These are phyloP conservation scores for Strix aluco DNA, from an alignment of 2,113 vertebrate species.

Conservation along the genomic window DNA sequence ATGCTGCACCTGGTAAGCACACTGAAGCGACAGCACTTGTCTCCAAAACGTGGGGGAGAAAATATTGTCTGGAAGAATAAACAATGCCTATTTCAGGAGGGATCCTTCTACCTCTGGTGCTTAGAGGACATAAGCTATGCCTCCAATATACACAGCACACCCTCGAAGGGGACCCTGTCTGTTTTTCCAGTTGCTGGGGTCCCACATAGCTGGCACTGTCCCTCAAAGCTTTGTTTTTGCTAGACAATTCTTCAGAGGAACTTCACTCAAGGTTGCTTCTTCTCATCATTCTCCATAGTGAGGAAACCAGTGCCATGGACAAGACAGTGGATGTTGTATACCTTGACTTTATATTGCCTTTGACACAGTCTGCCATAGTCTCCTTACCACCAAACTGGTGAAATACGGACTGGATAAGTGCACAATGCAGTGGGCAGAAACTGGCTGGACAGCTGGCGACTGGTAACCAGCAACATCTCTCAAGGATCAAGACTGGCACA, in stretches of 20 bases:
- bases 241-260: accelerated
- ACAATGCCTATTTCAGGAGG: background rate
- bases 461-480: background rate
- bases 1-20: background rate
- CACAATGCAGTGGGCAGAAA: background rate
- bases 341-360: background rate
- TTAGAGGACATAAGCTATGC: background rate
- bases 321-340: background rate
- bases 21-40: background rate
- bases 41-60: background rate
- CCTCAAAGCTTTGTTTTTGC: background rate
- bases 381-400: accelerated
- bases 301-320: background rate
- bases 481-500: background rate
- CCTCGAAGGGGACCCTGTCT: background rate
- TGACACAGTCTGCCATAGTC: background rate
- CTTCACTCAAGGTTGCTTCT: background rate
- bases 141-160: background rate
- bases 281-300: background rate
- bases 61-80: background rate
- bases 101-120: background rate
- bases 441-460: background rate
- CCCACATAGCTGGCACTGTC: background rate
- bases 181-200: background rate
- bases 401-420: background rate